phyloP scores from a whole-genome alignment of 2,797 vertebrate species.

The Rhinophrynus dorsalis region DNA sequence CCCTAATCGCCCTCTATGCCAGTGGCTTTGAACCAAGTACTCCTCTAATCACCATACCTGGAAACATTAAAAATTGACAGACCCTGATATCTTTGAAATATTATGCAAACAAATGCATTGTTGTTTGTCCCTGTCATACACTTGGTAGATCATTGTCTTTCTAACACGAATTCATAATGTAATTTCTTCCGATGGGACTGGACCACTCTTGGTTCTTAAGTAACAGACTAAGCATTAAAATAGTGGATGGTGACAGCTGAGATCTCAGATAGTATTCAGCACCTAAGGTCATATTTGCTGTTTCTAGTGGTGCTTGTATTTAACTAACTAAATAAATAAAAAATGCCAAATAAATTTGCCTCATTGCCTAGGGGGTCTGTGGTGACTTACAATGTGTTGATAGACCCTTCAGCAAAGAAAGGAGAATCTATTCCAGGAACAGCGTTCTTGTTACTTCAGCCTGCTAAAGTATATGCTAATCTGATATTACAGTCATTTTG shows the following conservation, averaged over 20 bases:
- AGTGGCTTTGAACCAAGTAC: too few species aligned
- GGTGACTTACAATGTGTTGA: conserved; percentile 32
- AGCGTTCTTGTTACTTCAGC: conserved; percentile 32
- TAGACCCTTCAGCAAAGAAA: neutral
- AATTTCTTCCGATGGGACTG: neutral
- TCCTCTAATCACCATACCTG: too few species aligned
- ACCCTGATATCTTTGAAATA: too few species aligned
- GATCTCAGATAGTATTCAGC: conserved; percentile 12
- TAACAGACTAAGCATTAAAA: conserved; percentile 22
- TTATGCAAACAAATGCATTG: too few species aligned
- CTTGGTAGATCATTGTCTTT: neutral
- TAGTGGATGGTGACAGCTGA: conserved; percentile 60
- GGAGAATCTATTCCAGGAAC: conserved; percentile 15
- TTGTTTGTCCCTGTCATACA: neutral
- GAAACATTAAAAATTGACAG: too few species aligned
- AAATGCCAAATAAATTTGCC: conserved; percentile 34
- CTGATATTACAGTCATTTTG: conserved; percentile 43
- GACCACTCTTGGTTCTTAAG: neutral
- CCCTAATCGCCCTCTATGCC: too few species aligned
- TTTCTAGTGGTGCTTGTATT: conserved; percentile 45
- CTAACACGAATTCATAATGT: neutral
- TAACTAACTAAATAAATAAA: conserved; percentile 24
- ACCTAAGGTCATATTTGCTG: conserved; percentile 55
- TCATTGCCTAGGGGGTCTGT: conserved; percentile 23
- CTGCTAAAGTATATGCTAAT: conserved; percentile 57